phyloP scores from a whole-genome alignment of 2,113 vertebrate genomes.

The Myotis brandtii region DNA sequence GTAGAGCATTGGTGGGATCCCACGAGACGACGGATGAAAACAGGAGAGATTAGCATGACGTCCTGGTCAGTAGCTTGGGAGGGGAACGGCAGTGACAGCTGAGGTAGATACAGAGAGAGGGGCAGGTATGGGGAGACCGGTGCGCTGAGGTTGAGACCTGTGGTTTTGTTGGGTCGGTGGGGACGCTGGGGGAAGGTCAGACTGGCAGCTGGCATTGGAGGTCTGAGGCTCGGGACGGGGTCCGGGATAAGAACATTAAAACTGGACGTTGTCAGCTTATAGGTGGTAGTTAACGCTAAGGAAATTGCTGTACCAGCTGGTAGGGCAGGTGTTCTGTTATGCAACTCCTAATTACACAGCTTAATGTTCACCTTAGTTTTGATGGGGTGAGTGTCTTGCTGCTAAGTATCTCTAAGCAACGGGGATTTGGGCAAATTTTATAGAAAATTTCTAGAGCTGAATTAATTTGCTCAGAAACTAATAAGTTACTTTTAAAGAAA shows the following conservation, averaged over 20 bases:
- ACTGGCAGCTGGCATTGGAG: not conserved
- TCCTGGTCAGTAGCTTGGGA: accelerated
- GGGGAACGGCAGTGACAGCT: not conserved
- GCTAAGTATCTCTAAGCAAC: not conserved
- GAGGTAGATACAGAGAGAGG: not conserved
- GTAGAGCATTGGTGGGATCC: accelerated
- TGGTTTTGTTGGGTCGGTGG: not conserved
- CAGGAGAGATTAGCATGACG: not conserved
- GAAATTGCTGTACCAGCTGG: not conserved
- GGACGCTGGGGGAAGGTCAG: not conserved
- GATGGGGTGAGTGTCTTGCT: not conserved
- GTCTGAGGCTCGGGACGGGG: not conserved
- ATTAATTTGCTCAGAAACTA: not conserved
- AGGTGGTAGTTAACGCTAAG: not conserved
- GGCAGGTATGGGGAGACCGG: not conserved
- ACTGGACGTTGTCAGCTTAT: not conserved
- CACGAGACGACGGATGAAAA: not conserved
- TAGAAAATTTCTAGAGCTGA: not conserved
- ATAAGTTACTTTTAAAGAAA: conserved; percentile 3
- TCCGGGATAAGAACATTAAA: not conserved
- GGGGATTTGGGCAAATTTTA: not conserved
- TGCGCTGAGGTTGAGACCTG: accelerated
- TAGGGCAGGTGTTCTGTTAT: not conserved
- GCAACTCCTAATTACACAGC: not conserved
- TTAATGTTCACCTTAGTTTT: not conserved